Base-by-base conservation (phyloP, 2,888 invertebrate species). In the Orthosia incerta region DNA sequence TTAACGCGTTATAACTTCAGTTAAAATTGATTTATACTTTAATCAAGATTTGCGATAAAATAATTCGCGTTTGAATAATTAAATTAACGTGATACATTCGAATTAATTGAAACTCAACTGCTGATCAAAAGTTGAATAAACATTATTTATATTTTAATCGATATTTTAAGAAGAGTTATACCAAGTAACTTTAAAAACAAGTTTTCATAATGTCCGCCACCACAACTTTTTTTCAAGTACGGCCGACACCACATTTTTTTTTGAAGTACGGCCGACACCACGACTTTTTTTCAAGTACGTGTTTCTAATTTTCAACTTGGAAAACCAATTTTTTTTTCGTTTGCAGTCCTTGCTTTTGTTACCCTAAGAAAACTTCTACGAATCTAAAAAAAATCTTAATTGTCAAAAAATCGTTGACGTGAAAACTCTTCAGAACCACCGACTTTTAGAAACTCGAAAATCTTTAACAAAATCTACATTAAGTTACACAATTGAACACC, bases 401-500 rank as follows among this genome's bases (percentile, higher is more conserved):
- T 83, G 81, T 83, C 80, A 84, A 86, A 89, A 89, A 90, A 81
- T 76, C 87, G 89, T 85, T 95, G 95, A 94, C 93, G 94, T 89
- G 93, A 83, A 91, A 90, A 91, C 88, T 90, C 90, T 91, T 91
- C 90, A 91, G 89, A 88, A 85, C 87, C 87, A 86, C 89, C 91
- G 88, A 84, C 84, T 71, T 83, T 86, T 71, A n/a, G 74, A 77
- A 83, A 82, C 73, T 84, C 56, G 79, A 87, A 88, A 87, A 87
- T 85, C 82, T 78, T 80, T 71, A 73, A 83, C 83, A 79, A 82
- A 85, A 85, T 86, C 85, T 85, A 80, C 86, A 82, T 87, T 89
- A 87, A 86, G 90, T 94, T 93, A 95, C 87, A 94, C 95, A 95
- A 95, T 92, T 89, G 94, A 95, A 95, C 95, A 93, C 95, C 95